phyloP scores from a whole-genome alignment of 2,888 invertebrate species.

The Caprella mutica region DNA sequence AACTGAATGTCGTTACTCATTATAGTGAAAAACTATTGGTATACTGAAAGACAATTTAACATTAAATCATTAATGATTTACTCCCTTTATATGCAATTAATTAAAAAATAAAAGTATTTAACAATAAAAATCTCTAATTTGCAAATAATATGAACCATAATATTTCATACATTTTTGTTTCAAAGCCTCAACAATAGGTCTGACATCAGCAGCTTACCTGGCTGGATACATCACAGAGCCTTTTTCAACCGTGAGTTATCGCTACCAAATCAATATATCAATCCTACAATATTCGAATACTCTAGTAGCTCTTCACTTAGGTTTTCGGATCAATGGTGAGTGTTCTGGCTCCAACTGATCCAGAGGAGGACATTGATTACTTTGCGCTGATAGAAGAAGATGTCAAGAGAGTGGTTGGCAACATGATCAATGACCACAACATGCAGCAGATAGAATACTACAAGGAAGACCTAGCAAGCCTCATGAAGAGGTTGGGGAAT shows the following conservation, averaged over 20 bases:
- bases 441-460: conserved; percentile 22
- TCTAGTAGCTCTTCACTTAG: too few species aligned
- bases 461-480: conserved; percentile 15
- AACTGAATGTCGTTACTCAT: too few species aligned
- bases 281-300: too few species aligned
- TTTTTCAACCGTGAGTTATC: background rate
- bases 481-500: conserved; percentile 16
- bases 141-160: background rate
- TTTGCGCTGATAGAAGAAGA: conserved; percentile 18
- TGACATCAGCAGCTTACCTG: conserved; percentile 2
- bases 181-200: background rate
- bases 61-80: too few species aligned
- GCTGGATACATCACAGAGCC: background rate
- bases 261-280: too few species aligned
- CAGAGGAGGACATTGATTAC: conserved; percentile 21
- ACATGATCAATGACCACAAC: conserved; percentile 24
- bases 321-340: background rate
- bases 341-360: background rate
- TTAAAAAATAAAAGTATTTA: too few species aligned
- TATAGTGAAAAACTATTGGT: too few species aligned
- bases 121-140: too few species aligned
- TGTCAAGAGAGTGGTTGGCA: conserved; percentile 20
- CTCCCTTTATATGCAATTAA: too few species aligned
- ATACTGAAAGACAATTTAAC: too few species aligned
- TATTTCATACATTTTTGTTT: background rate